Evolutionary conservation across 2,797 vertebrate genomes (phyloP), one percentile per base, ranked within the genome.

Genomic region (Heteromormyrus szaboi): DNA sequence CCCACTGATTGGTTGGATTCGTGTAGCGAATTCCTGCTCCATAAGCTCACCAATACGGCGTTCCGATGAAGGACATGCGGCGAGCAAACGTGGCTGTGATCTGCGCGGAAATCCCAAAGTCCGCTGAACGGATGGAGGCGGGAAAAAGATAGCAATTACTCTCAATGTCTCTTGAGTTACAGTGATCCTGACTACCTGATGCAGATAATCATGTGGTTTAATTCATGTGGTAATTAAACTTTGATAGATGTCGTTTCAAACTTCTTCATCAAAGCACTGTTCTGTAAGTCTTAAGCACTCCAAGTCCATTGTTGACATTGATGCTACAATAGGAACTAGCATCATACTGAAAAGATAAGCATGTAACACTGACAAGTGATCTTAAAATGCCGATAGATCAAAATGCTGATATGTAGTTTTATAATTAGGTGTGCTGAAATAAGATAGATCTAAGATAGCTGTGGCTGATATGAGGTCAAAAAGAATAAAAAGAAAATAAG

Each of bases 31-130:
- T 12, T 54, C 7, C 3, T 44, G 29, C n/a, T 25, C 19, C 53
- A 65, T 54, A 84, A 89, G 2, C 94, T 96, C 93, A 98, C 98
- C 98, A 98, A 90, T 98, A 98, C 0, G 98, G 98, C 0, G 98
- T 98, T 81, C 98, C 97, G 0, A 98, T 98, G 94, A 98, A 98
- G 53, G 98, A 98, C 93, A 97, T 98, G 53, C 97, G 94, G 0
- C 97, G 95, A 11, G 97, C 96, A 91, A 98, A 94, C 0, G 97
- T 98, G 7, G 97, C 97, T 2, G 97, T 97, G 56, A 98, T 97
- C 93, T 98, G 97, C 3, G 97, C 98, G 0, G 98, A 97, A 93
- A 98, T 98, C 56, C 98, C 98, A 89, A 98, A 98, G 92, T 98
- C 98, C 6, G 97, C 98, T 98, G 90, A 76, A 89, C 68, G 90